phyloP scores from a whole-genome alignment of 2,113 vertebrate species.

The Paramormyrops kingsleyae region DNA sequence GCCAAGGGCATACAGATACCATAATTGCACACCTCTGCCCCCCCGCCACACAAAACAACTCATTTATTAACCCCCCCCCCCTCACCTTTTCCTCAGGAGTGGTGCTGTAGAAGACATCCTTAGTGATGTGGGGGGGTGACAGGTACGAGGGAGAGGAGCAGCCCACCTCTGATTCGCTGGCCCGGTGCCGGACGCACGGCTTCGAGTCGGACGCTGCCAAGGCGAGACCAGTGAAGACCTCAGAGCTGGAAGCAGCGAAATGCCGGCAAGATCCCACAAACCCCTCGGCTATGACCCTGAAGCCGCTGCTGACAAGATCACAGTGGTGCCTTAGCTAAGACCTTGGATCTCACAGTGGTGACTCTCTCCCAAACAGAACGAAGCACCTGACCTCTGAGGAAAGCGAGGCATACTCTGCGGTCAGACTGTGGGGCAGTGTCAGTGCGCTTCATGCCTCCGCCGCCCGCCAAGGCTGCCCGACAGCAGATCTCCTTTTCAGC shows the following conservation, averaged over 20 bases:
- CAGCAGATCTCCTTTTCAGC: neutral
- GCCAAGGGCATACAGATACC: neutral
- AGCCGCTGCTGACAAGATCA: neutral
- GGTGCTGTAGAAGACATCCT: constrained; percentile 59
- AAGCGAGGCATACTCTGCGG: neutral
- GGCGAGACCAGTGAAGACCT: neutral
- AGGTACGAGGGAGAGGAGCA: constrained; percentile 45
- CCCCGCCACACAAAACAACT: neutral
- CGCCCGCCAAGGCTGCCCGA: neutral
- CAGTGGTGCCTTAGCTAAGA: neutral
- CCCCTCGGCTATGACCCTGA: neutral
- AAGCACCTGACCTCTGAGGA: neutral
- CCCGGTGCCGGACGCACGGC: constrained; percentile 51
- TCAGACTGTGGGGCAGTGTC: neutral
- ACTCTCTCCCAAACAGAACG: neutral
- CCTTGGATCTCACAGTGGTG: neutral
- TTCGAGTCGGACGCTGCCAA: constrained; percentile 74
- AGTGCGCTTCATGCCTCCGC: neutral
- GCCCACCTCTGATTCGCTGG: constrained; percentile 34
- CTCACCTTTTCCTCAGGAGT: constrained; percentile 66
- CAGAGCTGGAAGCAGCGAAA: neutral
- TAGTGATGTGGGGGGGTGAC: constrained; percentile 54
- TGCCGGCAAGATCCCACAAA: neutral
- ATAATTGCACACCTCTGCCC: neutral
- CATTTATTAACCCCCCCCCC: neutral